Conservation (phyloP, 35 echinoderm and acorn worm species). For the Heliocidaris tuberculata region DNA sequence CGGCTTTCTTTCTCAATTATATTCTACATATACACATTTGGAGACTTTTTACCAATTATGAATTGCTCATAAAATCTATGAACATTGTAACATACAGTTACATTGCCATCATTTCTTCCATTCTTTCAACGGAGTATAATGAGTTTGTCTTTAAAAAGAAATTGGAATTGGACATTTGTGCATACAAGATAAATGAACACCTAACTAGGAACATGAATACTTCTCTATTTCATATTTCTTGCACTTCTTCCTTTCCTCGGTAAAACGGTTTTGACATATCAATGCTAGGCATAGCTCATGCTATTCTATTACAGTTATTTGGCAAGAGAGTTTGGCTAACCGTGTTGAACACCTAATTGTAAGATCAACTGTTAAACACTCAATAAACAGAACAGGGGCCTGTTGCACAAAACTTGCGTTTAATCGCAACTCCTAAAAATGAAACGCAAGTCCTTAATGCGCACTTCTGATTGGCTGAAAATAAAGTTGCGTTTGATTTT, state of each 20-base stretch:
- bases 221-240: no score
- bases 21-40: not conserved
- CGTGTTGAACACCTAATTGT: not conserved
- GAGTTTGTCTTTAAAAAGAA: no score
- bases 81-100: not conserved
- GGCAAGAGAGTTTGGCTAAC: constrained; percentile 8
- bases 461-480: no score
- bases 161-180: no score
- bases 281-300: not conserved
- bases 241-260: no score
- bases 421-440: no score
- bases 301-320: not conserved
- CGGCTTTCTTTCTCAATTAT: not conserved
- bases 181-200: not conserved
- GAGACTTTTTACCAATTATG: not conserved
- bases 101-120: not conserved
- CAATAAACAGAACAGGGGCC: no score
- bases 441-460: no score
- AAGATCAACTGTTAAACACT: not conserved
- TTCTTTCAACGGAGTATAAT: not conserved
- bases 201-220: not conserved
- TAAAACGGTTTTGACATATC: no score
- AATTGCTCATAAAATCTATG: not conserved
- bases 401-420: no score
- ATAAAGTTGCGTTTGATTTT: no score